Base-by-base conservation (phyloP, 2,797 vertebrate species). In the Centropyge bicolor region DNA sequence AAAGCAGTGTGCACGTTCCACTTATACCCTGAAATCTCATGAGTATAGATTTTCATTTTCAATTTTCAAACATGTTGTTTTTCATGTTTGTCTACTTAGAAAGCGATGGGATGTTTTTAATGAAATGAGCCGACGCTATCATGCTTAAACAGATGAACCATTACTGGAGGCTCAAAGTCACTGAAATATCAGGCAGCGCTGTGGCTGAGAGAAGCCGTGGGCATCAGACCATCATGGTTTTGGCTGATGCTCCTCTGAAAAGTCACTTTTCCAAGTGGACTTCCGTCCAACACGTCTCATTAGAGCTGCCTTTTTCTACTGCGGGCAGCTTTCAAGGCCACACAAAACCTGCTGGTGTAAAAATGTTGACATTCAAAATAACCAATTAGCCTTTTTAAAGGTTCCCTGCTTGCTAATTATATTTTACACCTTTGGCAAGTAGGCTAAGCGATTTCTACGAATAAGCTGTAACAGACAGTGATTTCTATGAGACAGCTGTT, bases 311-410 rank as follows among this genome's bases (percentile, higher is more conserved):
- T 78, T 70, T 77, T 75, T 63, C 78, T 65, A 70, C 19, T 62
- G 59, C 35, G 8, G 56, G 49, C 27, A 36, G 36, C 62, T 64
- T 59, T 51, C 27, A 65, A 8, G 10, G 56, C 52, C 68, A 27
- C 22, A 43, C 31, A 72, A 62, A 75, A 75, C 55, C n/a, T 76
- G n/a, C 54, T 55, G 40, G 19, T 82, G 40, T 62, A 70, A 78
- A 68, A 70, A 60, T 38, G 52, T 56, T 71, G 74, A 77, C 82
- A 86, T 90, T 75, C 20, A 82, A 55, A 88, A 74, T 81, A 74
- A 72, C 51, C 63, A 78, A 81, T 84, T 82, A 78, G 63, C 64
- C 65, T 52, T 80, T 75, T 60, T 43, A 76, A 77, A 82, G 61
- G 72, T 86, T 72, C 27, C 4, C 19, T 55, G 27, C 43, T 65